These are phyloP conservation scores for Aphelenchoides avenae DNA, from an alignment of 1,140 invertebrate species.

Conservation along the genomic window DNA sequence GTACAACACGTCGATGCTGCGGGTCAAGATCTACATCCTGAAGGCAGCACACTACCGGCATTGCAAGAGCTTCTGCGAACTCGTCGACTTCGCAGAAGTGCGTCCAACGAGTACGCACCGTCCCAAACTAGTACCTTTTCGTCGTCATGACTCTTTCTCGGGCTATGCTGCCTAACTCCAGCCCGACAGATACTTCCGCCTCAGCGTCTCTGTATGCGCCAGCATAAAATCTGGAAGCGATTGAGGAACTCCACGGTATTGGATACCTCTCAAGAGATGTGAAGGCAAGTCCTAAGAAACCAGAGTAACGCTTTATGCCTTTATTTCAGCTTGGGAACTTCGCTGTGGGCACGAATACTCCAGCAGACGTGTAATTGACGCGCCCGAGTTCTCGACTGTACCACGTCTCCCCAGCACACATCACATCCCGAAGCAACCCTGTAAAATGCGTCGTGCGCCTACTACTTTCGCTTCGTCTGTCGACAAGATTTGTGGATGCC, in stretches of 20 bases:
- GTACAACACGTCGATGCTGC: conserved; percentile 39
- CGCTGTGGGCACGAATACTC: conserved; percentile 25
- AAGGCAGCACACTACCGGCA: conserved; percentile 11
- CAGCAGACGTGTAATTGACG: no score
- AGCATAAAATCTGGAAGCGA: conserved; percentile 18
- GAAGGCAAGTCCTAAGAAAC: no score
- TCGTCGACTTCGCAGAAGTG: conserved; percentile 11
- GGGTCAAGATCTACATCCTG: conserved; percentile 41
- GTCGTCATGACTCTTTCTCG: conserved; percentile 22
- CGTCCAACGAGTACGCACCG: no score
- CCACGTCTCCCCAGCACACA: no score
- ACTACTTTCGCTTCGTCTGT: no score
- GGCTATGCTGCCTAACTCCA: conserved; percentile 9
- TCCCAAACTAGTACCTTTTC: conserved; percentile 19
- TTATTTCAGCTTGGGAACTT: conserved; percentile 27
- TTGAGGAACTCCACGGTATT: conserved; percentile 14
- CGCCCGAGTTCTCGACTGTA: no score
- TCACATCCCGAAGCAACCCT: no score
- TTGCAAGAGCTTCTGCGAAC: conserved; percentile 20
- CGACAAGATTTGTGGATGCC: no score
- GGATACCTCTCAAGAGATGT: no score
- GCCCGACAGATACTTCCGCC: conserved; percentile 15
- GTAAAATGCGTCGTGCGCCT: no score
- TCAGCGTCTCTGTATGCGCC: conserved; percentile 18
- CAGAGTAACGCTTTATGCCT: conserved; percentile 1